These are phyloP conservation scores for Scrobipalpa costella DNA, from an alignment of 2,888 invertebrate genomes.

Conservation along the genomic window DNA sequence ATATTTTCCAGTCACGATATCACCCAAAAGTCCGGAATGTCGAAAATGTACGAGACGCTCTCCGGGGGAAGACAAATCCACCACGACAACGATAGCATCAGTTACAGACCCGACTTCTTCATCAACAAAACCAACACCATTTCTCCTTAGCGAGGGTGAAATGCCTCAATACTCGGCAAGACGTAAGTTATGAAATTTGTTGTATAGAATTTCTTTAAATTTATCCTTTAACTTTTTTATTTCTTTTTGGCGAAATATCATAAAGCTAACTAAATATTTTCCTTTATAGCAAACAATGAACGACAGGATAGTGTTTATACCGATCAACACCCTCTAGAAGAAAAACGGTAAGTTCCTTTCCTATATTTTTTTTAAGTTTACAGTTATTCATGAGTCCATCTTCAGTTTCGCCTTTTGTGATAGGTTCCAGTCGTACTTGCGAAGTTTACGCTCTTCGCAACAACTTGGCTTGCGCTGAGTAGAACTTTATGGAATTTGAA, in stretches of 20 bases:
- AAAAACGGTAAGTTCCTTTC: neutral
- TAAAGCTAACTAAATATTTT: no score
- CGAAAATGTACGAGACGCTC: conserved; percentile 36
- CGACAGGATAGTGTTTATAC: neutral
- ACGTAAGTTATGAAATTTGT: conserved; percentile 9
- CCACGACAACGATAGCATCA: conserved; percentile 40
- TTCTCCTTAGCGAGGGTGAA: conserved; percentile 62
- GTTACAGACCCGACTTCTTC: conserved; percentile 32
- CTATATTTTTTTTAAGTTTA: neutral
- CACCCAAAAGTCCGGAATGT: neutral
- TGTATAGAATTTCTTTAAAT: neutral
- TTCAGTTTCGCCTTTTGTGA: no score
- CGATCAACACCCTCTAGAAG: neutral
- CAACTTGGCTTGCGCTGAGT: no score
- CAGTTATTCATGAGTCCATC: no score
- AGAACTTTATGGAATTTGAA: no score
- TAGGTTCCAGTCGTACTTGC: no score
- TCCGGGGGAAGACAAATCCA: conserved; percentile 53
- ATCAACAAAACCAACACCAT: conserved; percentile 36
- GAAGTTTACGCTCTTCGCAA: no score
- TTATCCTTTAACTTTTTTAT: neutral
- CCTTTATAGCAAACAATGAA: neutral
- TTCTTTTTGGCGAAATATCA: no score
- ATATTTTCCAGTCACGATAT: neutral
- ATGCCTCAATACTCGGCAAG: conserved; percentile 39